Conservation (phyloP, 2,797 vertebrate genomes). For the Toxotes lorentzi region DNA sequence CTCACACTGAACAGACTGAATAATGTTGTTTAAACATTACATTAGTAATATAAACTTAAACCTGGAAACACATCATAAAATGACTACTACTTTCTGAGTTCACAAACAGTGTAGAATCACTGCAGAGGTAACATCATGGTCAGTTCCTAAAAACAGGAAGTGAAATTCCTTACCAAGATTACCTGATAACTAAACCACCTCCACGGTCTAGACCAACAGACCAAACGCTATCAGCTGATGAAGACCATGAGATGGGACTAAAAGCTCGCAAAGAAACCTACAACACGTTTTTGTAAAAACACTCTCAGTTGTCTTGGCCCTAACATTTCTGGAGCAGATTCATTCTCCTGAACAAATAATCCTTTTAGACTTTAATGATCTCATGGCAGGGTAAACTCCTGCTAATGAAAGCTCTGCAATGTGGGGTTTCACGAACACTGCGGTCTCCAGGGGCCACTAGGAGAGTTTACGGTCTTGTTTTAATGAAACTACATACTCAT, state of each 20-base stretch:
- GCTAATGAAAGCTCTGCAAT: not conserved
- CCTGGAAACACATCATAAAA: too few species aligned
- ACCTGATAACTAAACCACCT: not conserved
- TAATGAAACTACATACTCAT: not conserved
- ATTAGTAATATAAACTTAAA: too few species aligned
- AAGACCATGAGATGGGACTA: not conserved
- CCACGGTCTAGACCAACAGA: too few species aligned
- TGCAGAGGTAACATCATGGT: not conserved
- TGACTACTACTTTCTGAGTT: too few species aligned
- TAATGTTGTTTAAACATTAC: too few species aligned
- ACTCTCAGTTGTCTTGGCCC: not conserved
- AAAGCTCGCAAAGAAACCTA: not conserved
- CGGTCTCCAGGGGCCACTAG: not conserved
- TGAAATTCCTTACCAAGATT: not conserved
- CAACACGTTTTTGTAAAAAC: not conserved
- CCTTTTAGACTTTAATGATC: slow-evolving; percentile 7
- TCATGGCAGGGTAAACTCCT: not conserved
- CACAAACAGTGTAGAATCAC: too few species aligned
- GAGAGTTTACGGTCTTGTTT: not conserved
- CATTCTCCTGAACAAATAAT: slow-evolving; percentile 1
- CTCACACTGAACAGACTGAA: too few species aligned
- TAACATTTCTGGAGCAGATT: not conserved
- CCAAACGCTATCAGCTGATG: not conserved
- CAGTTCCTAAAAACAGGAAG: not conserved
- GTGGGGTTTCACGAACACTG: not conserved